Percentiles rank a stretch among this genome's conserved stretches.
phyloP scores from a whole-genome alignment of 1,140 invertebrate genomes.

The Protaetia brevitarsis region DNA sequence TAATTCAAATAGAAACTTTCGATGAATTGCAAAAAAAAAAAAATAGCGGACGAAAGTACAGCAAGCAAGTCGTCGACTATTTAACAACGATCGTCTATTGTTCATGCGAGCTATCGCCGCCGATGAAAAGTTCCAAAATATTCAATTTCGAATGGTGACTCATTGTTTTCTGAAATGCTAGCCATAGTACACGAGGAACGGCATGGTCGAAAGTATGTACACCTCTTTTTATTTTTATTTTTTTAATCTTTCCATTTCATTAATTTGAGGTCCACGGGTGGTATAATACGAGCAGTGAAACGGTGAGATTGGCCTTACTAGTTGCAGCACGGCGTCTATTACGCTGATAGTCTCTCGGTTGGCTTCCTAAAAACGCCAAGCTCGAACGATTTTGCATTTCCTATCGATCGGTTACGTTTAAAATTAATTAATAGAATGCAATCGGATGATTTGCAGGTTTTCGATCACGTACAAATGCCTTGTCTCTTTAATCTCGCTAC shows the following conservation, averaged over 20 bases:
- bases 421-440: constrained; percentile 13
- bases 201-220: neutral
- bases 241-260: constrained; percentile 17
- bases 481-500: too few relatives aligned
- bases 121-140: constrained; percentile 13
- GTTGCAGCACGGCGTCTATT: neutral
- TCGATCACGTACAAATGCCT: too few relatives aligned
- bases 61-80: neutral
- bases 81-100: neutral
- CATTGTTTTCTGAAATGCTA: constrained; percentile 15
- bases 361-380: neutral
- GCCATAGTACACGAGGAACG: neutral
- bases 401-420: neutral
- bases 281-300: constrained; percentile 10
- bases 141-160: constrained; percentile 8
- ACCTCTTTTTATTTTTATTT: neutral
- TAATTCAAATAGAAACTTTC: neutral
- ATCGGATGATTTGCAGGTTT: neutral
- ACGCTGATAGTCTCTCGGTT: neutral
- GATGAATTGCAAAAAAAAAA: neutral
- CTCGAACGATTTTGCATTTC: constrained; percentile 10
- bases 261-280: constrained; percentile 10
- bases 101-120: neutral
- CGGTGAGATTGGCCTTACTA: neutral
- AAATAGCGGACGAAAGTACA: neutral